phyloP scores from a whole-genome alignment of 2,888 invertebrate genomes.

The Phrixothrix hirtus region DNA sequence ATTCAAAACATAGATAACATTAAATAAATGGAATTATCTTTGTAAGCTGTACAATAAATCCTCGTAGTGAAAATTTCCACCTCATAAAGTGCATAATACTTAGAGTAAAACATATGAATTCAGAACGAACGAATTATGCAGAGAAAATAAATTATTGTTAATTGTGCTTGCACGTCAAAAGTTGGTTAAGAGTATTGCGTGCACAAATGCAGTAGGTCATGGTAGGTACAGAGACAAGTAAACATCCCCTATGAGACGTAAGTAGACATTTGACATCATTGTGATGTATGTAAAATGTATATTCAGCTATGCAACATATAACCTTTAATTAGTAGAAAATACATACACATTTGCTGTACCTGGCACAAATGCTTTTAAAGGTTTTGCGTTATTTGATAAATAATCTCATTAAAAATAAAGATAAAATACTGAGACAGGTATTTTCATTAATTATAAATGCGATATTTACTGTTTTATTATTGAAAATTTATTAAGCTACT shows the following conservation, averaged over 20 bases:
- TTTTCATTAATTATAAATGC: no score
- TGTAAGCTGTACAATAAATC: constrained; percentile 1
- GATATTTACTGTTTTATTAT: no score
- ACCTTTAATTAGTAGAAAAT: constrained; percentile 7
- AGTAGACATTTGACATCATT: constrained; percentile 31
- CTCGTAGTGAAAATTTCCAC: constrained; percentile 6
- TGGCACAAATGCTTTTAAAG: no score
- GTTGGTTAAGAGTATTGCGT: constrained; percentile 39
- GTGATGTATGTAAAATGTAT: constrained; percentile 36
- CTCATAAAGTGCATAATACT: constrained; percentile 9
- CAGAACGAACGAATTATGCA: constrained; percentile 33
- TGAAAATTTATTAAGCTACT: no score
- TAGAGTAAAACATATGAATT: constrained; percentile 13
- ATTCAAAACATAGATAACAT: no score
- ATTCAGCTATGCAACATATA: constrained; percentile 28
- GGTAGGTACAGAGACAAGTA: constrained; percentile 29
- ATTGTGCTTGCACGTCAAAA: constrained; percentile 40
- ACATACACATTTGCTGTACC: constrained; percentile 8
- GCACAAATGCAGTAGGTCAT: constrained; percentile 40
- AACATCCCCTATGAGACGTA: constrained; percentile 32
- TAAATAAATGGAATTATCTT: no score
- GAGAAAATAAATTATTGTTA: constrained; percentile 38
- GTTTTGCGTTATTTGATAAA: no score
- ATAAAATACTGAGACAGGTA: no score
- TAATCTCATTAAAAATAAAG: no score